Conservation (phyloP, 2,113 vertebrate species). For the Ictalurus furcatus region DNA sequence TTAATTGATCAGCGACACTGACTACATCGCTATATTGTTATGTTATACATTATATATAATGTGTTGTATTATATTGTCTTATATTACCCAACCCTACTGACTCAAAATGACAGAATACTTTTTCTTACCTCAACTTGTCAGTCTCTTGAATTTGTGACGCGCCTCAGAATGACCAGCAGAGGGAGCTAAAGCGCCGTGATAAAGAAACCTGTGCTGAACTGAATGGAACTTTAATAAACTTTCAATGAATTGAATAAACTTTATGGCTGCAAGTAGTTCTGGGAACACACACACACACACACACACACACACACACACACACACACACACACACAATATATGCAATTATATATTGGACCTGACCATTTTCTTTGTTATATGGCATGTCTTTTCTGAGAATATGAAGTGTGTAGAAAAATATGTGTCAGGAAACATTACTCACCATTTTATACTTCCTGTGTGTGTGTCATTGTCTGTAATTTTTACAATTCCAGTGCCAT, state of each 20-base stretch:
- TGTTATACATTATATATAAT: background rate
- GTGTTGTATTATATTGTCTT: background rate
- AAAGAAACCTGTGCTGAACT: background rate
- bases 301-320: background rate
- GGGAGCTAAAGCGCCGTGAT: background rate
- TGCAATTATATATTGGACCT: background rate
- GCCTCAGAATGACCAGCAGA: background rate
- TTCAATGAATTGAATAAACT: background rate
- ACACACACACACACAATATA: background rate
- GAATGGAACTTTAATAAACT: background rate
- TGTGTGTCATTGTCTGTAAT: background rate
- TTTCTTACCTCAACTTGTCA: background rate
- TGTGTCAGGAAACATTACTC: background rate
- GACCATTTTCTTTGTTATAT: background rate
- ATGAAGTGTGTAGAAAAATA: background rate
- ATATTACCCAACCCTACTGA: background rate
- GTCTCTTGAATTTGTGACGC: background rate
- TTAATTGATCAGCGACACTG: background rate
- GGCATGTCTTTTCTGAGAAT: background rate
- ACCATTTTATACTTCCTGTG: background rate
- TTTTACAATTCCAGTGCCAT: background rate
- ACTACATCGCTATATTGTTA: background rate
- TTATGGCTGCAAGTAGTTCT: background rate
- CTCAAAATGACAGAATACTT: background rate
- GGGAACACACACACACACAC: background rate